Percentiles rank a stretch among this genome's conserved stretches.
These are phyloP conservation scores for Holacanthella duospinosa DNA, from an alignment of 2,888 invertebrate species.

Conservation along the genomic window DNA sequence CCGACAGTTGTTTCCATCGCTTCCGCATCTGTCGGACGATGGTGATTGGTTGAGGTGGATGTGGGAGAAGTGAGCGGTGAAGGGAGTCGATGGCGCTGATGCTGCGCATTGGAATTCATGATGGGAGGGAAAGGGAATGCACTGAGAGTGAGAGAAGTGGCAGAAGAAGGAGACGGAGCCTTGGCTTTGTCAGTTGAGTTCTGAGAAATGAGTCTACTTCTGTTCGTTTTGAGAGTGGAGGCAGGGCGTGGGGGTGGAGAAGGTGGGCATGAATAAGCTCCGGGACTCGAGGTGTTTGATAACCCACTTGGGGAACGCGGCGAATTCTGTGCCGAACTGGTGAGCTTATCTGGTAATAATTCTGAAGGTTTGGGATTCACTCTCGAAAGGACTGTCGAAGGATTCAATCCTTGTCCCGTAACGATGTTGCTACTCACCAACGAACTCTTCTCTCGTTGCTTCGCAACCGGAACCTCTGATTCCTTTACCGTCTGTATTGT, in stretches of 20 bases:
- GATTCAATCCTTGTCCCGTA: not conserved
- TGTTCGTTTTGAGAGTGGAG: constrained; percentile 29
- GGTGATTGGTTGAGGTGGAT: not conserved
- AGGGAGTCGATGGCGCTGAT: not conserved
- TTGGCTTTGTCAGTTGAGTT: not conserved
- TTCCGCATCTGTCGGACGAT: not conserved
- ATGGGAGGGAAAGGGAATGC: not conserved
- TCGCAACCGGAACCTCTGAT: not conserved
- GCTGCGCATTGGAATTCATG: not conserved
- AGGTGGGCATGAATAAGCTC: constrained; percentile 25
- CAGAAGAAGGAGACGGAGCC: not conserved
- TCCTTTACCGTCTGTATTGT: too few species aligned
- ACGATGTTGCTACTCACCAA: not conserved
- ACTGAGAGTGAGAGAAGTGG: not conserved
- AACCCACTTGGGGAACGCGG: constrained; percentile 27
- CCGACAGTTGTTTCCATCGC: not conserved
- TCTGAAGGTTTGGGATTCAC: constrained; percentile 14
- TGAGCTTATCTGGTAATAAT: constrained; percentile 28
- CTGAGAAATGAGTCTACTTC: constrained; percentile 27
- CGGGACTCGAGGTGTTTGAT: constrained; percentile 19
- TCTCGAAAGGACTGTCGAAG: not conserved
- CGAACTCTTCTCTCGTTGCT: not conserved
- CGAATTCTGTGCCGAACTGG: constrained; percentile 33
- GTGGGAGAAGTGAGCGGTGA: not conserved
- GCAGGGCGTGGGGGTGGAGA: constrained; percentile 36